These are phyloP conservation scores for Actinernus sp. DNA, from an alignment of 92 coral and sea anemone species.

Conservation along the genomic window DNA sequence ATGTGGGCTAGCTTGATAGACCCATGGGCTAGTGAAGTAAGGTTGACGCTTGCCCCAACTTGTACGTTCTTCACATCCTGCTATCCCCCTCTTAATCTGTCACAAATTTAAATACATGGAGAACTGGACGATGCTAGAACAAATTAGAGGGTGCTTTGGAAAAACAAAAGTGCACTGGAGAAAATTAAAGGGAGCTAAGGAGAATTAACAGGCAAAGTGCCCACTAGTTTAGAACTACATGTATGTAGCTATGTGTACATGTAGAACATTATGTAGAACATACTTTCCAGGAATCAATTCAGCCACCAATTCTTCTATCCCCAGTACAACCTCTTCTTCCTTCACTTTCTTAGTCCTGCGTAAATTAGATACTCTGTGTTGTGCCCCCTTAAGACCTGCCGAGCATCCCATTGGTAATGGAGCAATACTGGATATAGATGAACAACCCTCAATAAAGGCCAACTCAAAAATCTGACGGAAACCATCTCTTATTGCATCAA, in stretches of 20 bases:
- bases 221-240: background rate
- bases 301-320: conserved; percentile 88
- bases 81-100: too few species aligned
- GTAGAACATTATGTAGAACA: too few species aligned
- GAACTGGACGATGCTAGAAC: too few species aligned
- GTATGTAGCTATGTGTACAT: background rate
- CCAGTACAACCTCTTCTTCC: conserved; percentile 77
- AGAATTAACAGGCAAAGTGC: background rate
- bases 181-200: too few species aligned
- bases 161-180: too few species aligned
- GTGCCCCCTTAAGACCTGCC: conserved; percentile 94
- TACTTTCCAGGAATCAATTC: conserved; percentile 96
- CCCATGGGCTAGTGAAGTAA: too few species aligned
- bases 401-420: conserved; percentile 95
- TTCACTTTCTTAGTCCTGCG: conserved; percentile 76
- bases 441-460: conserved; percentile 66
- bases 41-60: too few species aligned
- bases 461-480: conserved; percentile 93
- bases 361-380: conserved; percentile 77
- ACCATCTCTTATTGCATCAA: conserved; percentile 93
- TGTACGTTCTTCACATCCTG: too few species aligned
- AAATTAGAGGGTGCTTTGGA: too few species aligned
- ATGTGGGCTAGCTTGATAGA: too few species aligned
- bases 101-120: too few species aligned
- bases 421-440: conserved; percentile 88